Evolutionary conservation across 2,888 invertebrate genomes (phyloP).

Genomic region (Aspidiotus destructor): DNA sequence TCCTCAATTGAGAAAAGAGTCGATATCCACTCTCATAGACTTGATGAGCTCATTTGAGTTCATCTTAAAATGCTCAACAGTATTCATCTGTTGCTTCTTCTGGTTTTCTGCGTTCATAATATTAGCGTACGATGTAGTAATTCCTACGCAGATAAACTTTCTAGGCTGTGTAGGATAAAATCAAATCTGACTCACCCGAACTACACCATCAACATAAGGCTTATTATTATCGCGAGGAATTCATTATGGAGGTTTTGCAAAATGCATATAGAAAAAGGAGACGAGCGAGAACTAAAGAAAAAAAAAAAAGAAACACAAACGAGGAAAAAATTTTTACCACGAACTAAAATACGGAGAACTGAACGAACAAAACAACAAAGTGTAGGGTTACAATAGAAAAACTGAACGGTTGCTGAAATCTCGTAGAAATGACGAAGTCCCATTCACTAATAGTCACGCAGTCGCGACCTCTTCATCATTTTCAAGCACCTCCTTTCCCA

Average conservation of each 20-base stretch:
- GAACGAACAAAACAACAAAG: constrained; percentile 28
- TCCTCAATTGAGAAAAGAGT: no score
- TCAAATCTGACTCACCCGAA: no score
- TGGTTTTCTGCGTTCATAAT: no score
- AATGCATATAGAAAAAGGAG: neutral
- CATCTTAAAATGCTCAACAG: no score
- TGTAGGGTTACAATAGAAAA: constrained; percentile 29
- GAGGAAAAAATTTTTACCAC: neutral
- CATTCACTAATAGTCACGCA: constrained; percentile 31
- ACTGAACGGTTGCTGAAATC: constrained; percentile 29
- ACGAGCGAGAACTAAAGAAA: neutral
- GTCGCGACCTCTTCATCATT: constrained; percentile 32
- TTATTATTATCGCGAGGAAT: no score
- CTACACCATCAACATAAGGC: no score
- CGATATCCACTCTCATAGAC: no score
- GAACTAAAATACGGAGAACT: neutral
- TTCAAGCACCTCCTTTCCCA: constrained; percentile 29
- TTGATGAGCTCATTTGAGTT: no score
- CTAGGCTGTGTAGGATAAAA: no score
- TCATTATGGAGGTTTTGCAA: neutral
- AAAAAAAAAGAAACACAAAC: constrained; percentile 1
- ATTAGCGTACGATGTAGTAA: no score
- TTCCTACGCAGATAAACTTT: no score
- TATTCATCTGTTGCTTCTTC: no score
- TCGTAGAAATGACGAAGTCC: constrained; percentile 31